Percentiles rank a stretch among this genome's conserved stretches.
These are phyloP conservation scores for Tinamus major DNA, from an alignment of 2,797 vertebrate species.

Conservation along the genomic window DNA sequence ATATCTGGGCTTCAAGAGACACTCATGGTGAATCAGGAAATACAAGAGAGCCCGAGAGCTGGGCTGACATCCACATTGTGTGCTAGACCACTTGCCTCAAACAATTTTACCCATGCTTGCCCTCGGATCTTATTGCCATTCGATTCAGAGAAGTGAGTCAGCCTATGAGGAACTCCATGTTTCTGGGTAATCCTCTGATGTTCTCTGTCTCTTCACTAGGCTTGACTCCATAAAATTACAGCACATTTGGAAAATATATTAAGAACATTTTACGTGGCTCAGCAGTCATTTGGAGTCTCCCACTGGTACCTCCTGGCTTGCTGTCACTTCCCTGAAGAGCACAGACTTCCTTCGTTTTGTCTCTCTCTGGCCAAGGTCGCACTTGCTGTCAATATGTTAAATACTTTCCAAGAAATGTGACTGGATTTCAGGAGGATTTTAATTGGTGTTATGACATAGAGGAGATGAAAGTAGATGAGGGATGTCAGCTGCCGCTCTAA, in stretches of 20 bases:
- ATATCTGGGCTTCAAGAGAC: background rate
- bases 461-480: background rate
- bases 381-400: background rate
- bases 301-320: background rate
- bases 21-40: background rate
- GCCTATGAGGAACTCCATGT: background rate
- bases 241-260: background rate
- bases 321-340: background rate
- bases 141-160: background rate
- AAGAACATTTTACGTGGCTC: background rate
- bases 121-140: background rate
- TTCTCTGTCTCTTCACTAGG: background rate
- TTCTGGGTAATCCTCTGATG: background rate
- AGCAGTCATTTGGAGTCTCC: background rate
- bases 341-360: background rate
- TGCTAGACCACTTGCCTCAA: background rate
- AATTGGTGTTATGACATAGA: background rate
- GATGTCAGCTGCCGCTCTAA: background rate
- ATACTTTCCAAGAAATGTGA: background rate
- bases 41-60: background rate
- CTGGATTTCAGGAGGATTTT: background rate
- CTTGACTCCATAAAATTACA: fast-evolving
- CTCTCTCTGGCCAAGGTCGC: background rate
- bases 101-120: background rate
- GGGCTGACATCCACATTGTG: background rate